A percentile compares a stretch with the other conserved stretches of the same genome.
Conservation (phyloP, 2,888 invertebrate species). For the Esperia sulphurella region DNA sequence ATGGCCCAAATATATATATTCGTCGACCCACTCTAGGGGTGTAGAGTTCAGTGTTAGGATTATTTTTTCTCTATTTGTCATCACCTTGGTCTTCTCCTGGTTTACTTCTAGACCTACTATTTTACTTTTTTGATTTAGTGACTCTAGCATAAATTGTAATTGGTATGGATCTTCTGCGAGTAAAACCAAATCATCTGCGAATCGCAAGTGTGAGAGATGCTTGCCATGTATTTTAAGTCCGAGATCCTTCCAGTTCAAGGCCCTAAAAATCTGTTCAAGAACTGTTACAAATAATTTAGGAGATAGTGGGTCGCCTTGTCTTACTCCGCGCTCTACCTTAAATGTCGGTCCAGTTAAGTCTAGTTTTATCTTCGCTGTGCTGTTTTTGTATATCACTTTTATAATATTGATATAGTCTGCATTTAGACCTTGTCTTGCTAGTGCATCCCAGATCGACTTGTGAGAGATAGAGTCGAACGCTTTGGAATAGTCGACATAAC, state of each 20-base stretch:
- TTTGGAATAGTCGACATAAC: slow-evolving; percentile 6
- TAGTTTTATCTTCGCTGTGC: slow-evolving; percentile 13
- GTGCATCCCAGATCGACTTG: slow-evolving; percentile 1
- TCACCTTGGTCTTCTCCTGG: not conserved
- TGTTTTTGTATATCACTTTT: not conserved
- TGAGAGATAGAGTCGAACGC: slow-evolving; percentile 9
- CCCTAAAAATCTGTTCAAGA: slow-evolving; percentile 9
- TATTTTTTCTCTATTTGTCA: not conserved
- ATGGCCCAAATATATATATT: slow-evolving; percentile 8
- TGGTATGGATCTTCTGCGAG: slow-evolving; percentile 1
- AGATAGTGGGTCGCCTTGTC: slow-evolving; percentile 14
- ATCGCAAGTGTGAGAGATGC: slow-evolving; percentile 7
- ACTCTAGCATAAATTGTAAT: not conserved
- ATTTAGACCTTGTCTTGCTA: slow-evolving; percentile 5
- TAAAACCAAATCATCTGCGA: slow-evolving; percentile 14
- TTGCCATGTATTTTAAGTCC: slow-evolving; percentile 10
- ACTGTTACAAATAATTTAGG: slow-evolving; percentile 13
- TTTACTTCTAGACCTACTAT: not conserved
- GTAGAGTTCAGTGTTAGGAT: no score
- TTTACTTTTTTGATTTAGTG: not conserved
- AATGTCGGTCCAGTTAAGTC: slow-evolving; percentile 10
- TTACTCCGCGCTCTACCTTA: slow-evolving; percentile 14
- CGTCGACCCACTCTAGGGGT: no score
- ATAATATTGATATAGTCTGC: slow-evolving; percentile 8
- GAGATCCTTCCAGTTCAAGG: slow-evolving; percentile 5